These are phyloP conservation scores for Trachops cirrhosus DNA, from an alignment of 2,797 vertebrate species.

Conservation along the genomic window DNA sequence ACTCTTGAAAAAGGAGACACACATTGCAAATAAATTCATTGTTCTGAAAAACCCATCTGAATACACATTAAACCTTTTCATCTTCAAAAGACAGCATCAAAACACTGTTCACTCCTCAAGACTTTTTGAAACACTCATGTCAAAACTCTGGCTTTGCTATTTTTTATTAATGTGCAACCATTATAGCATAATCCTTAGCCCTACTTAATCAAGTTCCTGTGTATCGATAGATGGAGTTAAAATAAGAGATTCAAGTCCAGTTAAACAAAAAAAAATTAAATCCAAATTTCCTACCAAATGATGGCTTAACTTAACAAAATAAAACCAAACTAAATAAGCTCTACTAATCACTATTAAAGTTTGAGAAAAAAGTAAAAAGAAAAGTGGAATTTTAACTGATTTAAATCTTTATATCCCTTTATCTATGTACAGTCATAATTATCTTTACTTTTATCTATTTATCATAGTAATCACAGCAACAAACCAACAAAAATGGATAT, in stretches of 20 bases:
- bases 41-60: not conserved
- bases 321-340: not conserved
- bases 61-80: not conserved
- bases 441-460: not conserved
- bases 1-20: not conserved
- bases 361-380: not conserved
- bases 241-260: not conserved
- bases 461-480: not conserved
- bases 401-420: not conserved
- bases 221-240: not conserved
- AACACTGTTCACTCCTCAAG: not conserved
- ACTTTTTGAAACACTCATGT: not conserved
- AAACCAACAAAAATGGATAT: not conserved
- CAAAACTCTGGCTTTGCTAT: not conserved
- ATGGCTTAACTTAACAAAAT: not conserved
- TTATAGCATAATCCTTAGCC: not conserved
- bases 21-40: not conserved
- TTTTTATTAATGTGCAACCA: not conserved
- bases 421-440: not conserved
- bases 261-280: not conserved
- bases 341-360: not conserved
- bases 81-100: not conserved
- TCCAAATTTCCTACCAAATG: not conserved
- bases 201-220: not conserved
- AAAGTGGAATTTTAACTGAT: not conserved